A percentile compares a stretch with the other conserved stretches of the same genome.
These are phyloP conservation scores for Rapana venosa DNA, from an alignment of 2,888 invertebrate genomes.

Conservation along the genomic window DNA sequence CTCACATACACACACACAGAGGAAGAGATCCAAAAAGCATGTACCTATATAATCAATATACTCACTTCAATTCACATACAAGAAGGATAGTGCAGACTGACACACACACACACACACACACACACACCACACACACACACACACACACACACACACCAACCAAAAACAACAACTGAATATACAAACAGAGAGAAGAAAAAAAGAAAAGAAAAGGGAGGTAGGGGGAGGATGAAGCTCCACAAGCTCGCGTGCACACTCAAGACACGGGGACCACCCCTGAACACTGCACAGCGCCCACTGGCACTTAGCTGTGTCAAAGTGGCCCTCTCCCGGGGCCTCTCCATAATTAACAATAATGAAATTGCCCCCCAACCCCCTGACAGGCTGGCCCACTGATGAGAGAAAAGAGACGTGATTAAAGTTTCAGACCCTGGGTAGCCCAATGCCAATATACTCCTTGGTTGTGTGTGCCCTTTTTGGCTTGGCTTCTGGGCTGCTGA, in stretches of 20 bases:
- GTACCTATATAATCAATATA: too few relatives aligned
- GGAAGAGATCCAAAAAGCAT: not conserved
- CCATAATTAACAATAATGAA: constrained; percentile 44
- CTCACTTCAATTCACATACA: too few relatives aligned
- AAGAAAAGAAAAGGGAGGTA: too few relatives aligned
- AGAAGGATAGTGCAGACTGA: too few relatives aligned
- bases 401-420: constrained; percentile 41
- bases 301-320: constrained; percentile 42
- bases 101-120: too few relatives aligned
- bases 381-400: constrained; percentile 35
- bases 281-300: not conserved
- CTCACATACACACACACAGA: not conserved
- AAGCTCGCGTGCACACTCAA: not conserved
- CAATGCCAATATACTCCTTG: too few relatives aligned
- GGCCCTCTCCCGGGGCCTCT: constrained; percentile 38
- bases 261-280: not conserved
- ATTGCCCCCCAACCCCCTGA: constrained; percentile 32
- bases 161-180: too few relatives aligned
- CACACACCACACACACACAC: too few relatives aligned
- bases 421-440: constrained; percentile 37
- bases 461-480: too few relatives aligned
- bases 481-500: too few relatives aligned
- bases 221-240: not conserved
- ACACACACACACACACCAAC: too few relatives aligned
- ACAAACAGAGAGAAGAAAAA: too few relatives aligned